These are phyloP conservation scores for Magallana gigas DNA, from an alignment of 1,140 invertebrate species.

Conservation along the genomic window DNA sequence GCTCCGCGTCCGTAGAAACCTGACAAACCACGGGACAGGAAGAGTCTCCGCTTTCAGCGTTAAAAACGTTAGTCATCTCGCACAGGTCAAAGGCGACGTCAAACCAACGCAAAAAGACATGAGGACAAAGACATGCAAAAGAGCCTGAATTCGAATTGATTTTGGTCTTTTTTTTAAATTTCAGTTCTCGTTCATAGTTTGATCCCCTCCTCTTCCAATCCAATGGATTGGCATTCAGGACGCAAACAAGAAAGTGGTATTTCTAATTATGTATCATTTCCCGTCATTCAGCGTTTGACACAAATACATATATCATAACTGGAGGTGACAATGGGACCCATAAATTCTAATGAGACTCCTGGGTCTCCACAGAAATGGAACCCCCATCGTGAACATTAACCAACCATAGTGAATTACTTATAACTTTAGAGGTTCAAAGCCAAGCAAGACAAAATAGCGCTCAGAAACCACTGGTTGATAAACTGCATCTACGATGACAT, in stretches of 20 bases:
- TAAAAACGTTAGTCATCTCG: not conserved
- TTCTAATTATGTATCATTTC: conserved; percentile 19
- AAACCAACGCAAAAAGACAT: not conserved
- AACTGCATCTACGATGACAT: conserved; percentile 14
- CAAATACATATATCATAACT: conserved; percentile 20
- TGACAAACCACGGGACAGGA: not conserved
- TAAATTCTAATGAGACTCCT: conserved; percentile 5
- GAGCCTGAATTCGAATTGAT: not conserved
- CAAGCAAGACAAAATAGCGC: not conserved
- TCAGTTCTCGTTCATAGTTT: not conserved
- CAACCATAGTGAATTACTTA: not conserved
- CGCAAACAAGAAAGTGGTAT: conserved; percentile 12
- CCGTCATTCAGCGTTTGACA: conserved; percentile 20
- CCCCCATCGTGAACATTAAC: conserved; percentile 1
- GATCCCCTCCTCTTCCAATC: not conserved
- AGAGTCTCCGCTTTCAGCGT: not conserved
- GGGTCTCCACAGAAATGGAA: conserved; percentile 21
- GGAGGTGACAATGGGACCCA: not conserved
- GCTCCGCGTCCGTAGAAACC: not conserved
- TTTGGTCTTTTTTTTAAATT: not conserved
- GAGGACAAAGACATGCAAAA: conserved; percentile 31
- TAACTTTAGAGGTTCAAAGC: not conserved
- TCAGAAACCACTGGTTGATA: conserved; percentile 7
- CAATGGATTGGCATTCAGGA: not conserved
- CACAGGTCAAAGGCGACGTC: not conserved